Conservation (phyloP, 2,888 invertebrate genomes). For the Drosophila mimetica region DNA sequence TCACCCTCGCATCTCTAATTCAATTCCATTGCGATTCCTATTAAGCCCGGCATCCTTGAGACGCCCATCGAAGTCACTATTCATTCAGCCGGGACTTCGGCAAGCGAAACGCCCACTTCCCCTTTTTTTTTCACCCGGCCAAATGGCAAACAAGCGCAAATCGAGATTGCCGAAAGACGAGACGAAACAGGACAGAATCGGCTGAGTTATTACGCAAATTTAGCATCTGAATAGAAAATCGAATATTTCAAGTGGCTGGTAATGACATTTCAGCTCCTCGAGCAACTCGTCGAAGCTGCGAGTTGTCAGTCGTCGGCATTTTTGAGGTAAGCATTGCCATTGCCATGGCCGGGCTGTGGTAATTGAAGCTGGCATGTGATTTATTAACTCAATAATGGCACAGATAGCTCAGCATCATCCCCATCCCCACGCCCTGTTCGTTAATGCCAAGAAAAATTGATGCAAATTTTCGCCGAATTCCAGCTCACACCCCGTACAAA, state of each 20-base stretch:
- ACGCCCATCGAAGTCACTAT: constrained; percentile 42
- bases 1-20: constrained; percentile 36
- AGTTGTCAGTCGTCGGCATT: constrained; percentile 50
- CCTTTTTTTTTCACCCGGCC: constrained; percentile 18
- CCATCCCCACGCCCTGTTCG: constrained; percentile 8
- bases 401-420: constrained; percentile 33
- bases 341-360: constrained; percentile 34
- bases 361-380: constrained; percentile 75
- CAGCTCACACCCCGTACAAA: constrained; percentile 25
- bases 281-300: constrained; percentile 25
- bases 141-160: constrained; percentile 49
- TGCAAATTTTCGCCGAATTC: constrained; percentile 65
- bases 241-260: constrained; percentile 77
- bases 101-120: constrained; percentile 34
- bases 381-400: constrained; percentile 77
- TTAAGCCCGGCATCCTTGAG: constrained; percentile 32
- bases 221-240: constrained; percentile 78
- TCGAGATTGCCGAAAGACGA: constrained; percentile 27
- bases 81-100: constrained; percentile 20
- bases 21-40: constrained; percentile 35
- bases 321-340: constrained; percentile 64
- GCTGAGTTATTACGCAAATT: constrained; percentile 74
- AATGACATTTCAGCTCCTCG: constrained; percentile 71
- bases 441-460: constrained; percentile 72
- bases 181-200: constrained; percentile 16